Evolutionary conservation across 2,113 vertebrate genomes (phyloP).

Genomic region (Gymnogyps californianus): DNA sequence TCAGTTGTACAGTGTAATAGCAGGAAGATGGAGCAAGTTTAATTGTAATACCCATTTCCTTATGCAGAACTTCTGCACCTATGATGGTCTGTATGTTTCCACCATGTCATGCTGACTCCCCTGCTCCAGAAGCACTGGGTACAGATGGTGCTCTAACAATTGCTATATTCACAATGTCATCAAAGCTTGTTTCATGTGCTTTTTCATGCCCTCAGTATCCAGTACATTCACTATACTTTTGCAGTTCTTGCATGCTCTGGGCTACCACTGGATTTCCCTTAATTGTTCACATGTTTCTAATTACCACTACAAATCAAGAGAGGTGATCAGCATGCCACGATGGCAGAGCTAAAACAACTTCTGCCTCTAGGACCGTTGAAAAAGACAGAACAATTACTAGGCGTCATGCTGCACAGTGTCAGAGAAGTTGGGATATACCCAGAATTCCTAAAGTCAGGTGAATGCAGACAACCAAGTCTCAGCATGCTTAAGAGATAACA

Average conservation of each 20-base stretch:
- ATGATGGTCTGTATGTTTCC: not conserved
- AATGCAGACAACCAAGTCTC: not conserved
- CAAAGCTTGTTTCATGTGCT: not conserved
- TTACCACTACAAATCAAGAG: not conserved
- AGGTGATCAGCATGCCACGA: not conserved
- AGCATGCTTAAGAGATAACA: not conserved
- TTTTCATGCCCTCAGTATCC: not conserved
- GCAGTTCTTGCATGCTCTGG: not conserved
- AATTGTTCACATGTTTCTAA: not conserved
- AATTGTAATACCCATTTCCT: not conserved
- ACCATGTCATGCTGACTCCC: not conserved
- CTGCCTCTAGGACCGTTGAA: not conserved
- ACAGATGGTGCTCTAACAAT: not conserved
- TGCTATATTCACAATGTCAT: not conserved
- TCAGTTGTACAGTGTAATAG: not conserved
- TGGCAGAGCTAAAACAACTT: not conserved
- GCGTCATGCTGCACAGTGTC: not conserved
- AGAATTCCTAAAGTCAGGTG: not conserved
- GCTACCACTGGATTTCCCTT: not conserved
- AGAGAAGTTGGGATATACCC: not conserved
- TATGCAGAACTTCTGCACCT: not conserved
- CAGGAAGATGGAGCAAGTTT: not conserved
- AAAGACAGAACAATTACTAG: not conserved
- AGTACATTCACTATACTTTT: not conserved
- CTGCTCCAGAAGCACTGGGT: not conserved